A percentile compares a stretch with the other conserved stretches of the same genome.
phyloP scores from a whole-genome alignment of 2,888 invertebrate species.

The Dascillus cervinus region DNA sequence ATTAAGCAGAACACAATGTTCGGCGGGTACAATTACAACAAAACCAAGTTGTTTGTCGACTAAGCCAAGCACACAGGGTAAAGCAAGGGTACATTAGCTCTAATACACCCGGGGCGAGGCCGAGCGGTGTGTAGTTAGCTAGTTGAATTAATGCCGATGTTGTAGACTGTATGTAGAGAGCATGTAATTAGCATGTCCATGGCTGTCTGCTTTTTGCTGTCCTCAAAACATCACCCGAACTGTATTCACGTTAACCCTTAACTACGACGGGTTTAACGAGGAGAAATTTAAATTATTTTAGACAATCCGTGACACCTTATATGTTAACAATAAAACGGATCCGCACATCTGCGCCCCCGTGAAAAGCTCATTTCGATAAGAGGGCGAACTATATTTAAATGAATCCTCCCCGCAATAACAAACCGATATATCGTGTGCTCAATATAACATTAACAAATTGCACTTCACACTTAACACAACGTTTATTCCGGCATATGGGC shows the following conservation, averaged over 20 bases:
- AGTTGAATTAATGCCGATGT: constrained; percentile 43
- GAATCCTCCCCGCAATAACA: constrained; percentile 38
- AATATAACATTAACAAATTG: constrained; percentile 40
- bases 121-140: constrained; percentile 36
- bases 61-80: constrained; percentile 31
- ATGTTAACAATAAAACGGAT: constrained; percentile 23
- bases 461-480: constrained; percentile 37
- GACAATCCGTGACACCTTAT: too few relatives aligned
- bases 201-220: constrained; percentile 42
- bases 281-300: too few relatives aligned
- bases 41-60: constrained; percentile 41
- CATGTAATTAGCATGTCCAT: constrained; percentile 45
- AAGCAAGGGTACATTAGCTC: constrained; percentile 35
- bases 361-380: constrained; percentile 27
- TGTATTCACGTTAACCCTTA: constrained; percentile 28
- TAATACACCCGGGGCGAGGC: constrained; percentile 39
- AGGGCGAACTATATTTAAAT: constrained; percentile 30
- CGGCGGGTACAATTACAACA: constrained; percentile 40
- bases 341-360: constrained; percentile 32
- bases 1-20: constrained; percentile 39
- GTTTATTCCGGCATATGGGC: constrained; percentile 40
- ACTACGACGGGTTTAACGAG: too few relatives aligned
- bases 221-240: constrained; percentile 31
- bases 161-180: constrained; percentile 43
- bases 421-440: constrained; percentile 35